These are phyloP conservation scores for Kryptopterus vitreolus DNA, from an alignment of 2,797 vertebrate genomes.

Conservation along the genomic window DNA sequence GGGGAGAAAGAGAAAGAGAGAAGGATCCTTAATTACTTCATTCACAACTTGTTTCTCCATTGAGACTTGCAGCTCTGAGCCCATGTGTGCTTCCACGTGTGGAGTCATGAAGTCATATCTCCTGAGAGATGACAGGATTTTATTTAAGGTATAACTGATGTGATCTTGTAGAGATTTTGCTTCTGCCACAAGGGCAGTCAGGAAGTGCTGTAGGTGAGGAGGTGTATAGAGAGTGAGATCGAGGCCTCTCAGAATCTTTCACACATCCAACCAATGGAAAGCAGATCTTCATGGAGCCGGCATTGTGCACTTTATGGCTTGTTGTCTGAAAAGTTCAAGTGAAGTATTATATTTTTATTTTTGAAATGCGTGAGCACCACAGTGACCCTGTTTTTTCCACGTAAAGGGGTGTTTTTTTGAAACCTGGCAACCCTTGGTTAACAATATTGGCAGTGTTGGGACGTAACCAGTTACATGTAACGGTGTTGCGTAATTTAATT, in stretches of 20 bases:
- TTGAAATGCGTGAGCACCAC: neutral
- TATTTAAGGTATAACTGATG: conserved; percentile 31
- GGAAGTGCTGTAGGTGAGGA: too few relatives aligned
- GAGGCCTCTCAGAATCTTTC: too few relatives aligned
- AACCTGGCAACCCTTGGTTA: neutral
- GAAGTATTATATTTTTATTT: neutral
- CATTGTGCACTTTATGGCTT: too few relatives aligned
- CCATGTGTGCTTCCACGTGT: conserved; percentile 41
- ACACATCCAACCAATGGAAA: too few relatives aligned
- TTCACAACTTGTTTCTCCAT: conserved; percentile 57
- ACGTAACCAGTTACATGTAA: too few relatives aligned
- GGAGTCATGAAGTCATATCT: conserved; percentile 67
- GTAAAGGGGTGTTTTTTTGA: neutral
- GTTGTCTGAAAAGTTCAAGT: too few relatives aligned
- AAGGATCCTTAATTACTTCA: conserved; percentile 58
- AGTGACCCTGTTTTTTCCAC: neutral
- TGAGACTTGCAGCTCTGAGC: conserved; percentile 33
- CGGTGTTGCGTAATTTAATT: too few relatives aligned
- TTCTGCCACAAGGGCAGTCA: too few relatives aligned
- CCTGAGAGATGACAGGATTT: conserved; percentile 69
- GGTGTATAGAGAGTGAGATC: too few relatives aligned
- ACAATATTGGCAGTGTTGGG: neutral
- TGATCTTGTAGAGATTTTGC: too few relatives aligned
- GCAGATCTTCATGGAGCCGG: too few relatives aligned
- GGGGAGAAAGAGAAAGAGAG: neutral